Evolutionary conservation across 2,888 invertebrate genomes (phyloP).

Genomic region (Lasioglossum calceatum): DNA sequence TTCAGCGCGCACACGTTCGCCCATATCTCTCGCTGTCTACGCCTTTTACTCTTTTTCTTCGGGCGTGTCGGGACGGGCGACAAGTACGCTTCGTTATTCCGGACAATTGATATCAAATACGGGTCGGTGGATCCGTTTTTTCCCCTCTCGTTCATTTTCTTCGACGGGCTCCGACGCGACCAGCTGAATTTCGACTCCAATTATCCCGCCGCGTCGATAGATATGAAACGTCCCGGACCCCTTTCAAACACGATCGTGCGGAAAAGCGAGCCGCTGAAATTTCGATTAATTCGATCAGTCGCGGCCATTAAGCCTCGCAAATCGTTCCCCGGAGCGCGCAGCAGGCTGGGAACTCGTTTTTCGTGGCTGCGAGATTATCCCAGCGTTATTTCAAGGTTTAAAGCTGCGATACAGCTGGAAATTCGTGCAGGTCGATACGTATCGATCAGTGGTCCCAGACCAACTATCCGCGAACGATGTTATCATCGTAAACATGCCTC

Average conservation of each 20-base stretch:
- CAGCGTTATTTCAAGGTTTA: neutral
- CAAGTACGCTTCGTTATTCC: conserved; percentile 45
- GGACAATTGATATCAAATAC: conserved; percentile 42
- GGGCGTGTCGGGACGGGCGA: conserved; percentile 16
- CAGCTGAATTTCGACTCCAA: conserved; percentile 31
- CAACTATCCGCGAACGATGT: neutral
- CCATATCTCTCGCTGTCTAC: neutral
- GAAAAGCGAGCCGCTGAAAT: neutral
- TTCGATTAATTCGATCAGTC: conserved; percentile 9
- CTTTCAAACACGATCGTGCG: conserved; percentile 2
- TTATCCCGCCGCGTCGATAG: conserved; percentile 24
- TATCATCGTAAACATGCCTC: neutral
- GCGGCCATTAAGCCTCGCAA: neutral
- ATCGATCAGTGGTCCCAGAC: no score
- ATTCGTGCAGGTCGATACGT: neutral
- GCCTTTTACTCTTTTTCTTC: conserved; percentile 11
- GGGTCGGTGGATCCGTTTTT: conserved; percentile 14
- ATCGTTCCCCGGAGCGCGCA: neutral
- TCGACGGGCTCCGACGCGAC: neutral
- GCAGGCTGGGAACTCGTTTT: neutral
- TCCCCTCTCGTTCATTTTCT: conserved; percentile 5
- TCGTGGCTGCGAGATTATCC: neutral
- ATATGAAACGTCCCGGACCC: conserved; percentile 17
- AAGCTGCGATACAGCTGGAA: neutral
- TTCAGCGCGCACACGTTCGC: neutral